A percentile compares a stretch with the other conserved stretches of the same genome.
phyloP scores from a whole-genome alignment of 35 echinoderm and acorn worm genomes.

The Strongylocentrotus purpuratus region DNA sequence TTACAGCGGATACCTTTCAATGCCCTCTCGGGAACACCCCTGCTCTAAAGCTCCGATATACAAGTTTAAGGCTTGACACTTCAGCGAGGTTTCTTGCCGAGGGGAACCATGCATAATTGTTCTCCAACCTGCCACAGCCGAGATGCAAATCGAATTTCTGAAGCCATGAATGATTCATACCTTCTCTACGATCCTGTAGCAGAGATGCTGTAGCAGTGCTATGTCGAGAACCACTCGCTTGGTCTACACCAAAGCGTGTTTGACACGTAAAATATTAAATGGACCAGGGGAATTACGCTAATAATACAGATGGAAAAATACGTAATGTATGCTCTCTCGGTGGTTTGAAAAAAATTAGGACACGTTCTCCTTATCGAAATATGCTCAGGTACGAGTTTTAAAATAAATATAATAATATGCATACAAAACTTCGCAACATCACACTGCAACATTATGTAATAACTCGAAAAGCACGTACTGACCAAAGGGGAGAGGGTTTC shows the following conservation, averaged over 20 bases:
- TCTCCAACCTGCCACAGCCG: not conserved
- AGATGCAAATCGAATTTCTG: conserved; percentile 21
- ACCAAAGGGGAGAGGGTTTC: too few relatives aligned
- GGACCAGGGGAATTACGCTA: not conserved
- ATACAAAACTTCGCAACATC: too few relatives aligned
- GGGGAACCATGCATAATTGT: conserved; percentile 28
- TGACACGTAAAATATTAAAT: not conserved
- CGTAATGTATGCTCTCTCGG: not conserved
- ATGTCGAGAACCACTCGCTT: not conserved
- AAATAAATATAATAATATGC: too few relatives aligned
- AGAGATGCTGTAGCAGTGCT: not conserved
- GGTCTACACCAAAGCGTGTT: not conserved
- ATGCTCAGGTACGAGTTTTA: too few relatives aligned
- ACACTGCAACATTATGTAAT: too few relatives aligned
- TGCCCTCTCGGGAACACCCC: conserved; percentile 18
- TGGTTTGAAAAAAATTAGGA: too few relatives aligned
- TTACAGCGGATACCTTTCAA: not conserved
- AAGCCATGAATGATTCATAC: conserved; percentile 36
- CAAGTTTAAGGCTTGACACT: conserved; percentile 37
- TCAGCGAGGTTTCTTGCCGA: conserved; percentile 35
- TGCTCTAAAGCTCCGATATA: not conserved
- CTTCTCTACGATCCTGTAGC: not conserved
- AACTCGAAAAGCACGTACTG: too few relatives aligned
- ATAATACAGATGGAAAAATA: not conserved
- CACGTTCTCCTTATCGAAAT: too few relatives aligned